Base-by-base conservation (phyloP, 2,113 vertebrate species). In the Plecturocebus donacophilus region DNA sequence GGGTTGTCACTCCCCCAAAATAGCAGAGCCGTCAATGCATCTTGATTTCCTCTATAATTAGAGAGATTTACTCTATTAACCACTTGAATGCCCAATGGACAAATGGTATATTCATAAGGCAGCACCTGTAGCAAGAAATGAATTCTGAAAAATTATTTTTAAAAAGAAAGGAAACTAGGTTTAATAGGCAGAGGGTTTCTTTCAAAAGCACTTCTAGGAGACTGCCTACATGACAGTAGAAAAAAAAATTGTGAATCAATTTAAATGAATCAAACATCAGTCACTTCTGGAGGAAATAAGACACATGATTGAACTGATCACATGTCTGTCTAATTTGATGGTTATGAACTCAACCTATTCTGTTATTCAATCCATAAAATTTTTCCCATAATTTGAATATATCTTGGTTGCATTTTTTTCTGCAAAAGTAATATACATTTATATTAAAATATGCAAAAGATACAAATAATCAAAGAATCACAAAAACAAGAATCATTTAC, bases 21-120 rank as follows among this genome's bases (percentile, higher is more conserved):
- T 75, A 95, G 52, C 16, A 93, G 42, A 77, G 27, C 42, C 97
- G 68, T 96, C 94, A 95, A 83, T 82, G 94, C 71, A 83, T 92
- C 64, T 77, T 94, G 64, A 90, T 90, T 96, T 71, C 54, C 38
- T 87, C 40, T 94, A 58, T 89, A 94, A 97, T 96, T 97, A 96
- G 47, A 94, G 80, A 96, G 14, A 86, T 75, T 93, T 96, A 61
- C 35, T 73, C 40, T 86, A 94, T 95, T 95, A 96, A 88, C 64
- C 16, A 96, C 81, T 92, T 76, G 47, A 92, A 91, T 76, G 54
- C 40, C 61, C 79, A 89, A 80, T 42, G 54, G 66, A 58, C 54
- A 96, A 92, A 91, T 82, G 21, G 71, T 90, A 85, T 32, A 77
- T 83, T 94, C 71, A 93, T 88, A 85, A 86, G 8, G 27, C 2